Evolutionary conservation across 2,797 vertebrate species (phyloP), one percentile per base, ranked within the genome.

Genomic region (Acanthis flammea): DNA sequence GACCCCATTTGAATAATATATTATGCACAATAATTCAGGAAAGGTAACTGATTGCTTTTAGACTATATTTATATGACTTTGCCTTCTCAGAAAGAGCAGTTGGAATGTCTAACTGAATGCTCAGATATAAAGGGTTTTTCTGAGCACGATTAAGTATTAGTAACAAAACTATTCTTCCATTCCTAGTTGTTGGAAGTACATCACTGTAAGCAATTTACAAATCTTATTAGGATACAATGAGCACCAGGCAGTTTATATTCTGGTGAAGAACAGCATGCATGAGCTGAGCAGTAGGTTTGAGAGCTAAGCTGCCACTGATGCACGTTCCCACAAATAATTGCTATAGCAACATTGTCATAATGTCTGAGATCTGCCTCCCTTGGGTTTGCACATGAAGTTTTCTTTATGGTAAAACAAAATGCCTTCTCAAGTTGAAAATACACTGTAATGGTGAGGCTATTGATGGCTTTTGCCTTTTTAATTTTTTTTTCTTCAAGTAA

Each of bases 271-370:
- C 86, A 96, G 80, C 87, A 61, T 48, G 58, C 74, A 65, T 85
- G 94, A 97, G 94, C 86, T 96, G 28, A n/a, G 73, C 47, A 90
- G 91, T 92, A 75, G 93, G 60, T 88, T 93, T 67, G 57, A 95
- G 86, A 94, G 91, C 88, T 91, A 91, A 96, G 92, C 93, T 72
- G 85, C 28, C 30, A 76, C 90, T 73, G 71, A 88, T 87, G 89
- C 88, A 95, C 77, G 4, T 96, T 96, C 88, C 87, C 95, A 81
- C 86, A 95, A 97, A 94, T 96, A 94, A 97, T 97, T 97, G 88
- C 97, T 96, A 97, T 97, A 94, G 97, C 97, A 98, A 97, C 97
- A 77, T 71, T 94, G 86, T 96, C 94, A 95, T 95, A 86, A 92
- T 94, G 96, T 95, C 88, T 96, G 97, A 97, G 93, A 90, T 94